Evolutionary conservation across 2,888 invertebrate species (phyloP).

Genomic region (Tineola bisselliella): DNA sequence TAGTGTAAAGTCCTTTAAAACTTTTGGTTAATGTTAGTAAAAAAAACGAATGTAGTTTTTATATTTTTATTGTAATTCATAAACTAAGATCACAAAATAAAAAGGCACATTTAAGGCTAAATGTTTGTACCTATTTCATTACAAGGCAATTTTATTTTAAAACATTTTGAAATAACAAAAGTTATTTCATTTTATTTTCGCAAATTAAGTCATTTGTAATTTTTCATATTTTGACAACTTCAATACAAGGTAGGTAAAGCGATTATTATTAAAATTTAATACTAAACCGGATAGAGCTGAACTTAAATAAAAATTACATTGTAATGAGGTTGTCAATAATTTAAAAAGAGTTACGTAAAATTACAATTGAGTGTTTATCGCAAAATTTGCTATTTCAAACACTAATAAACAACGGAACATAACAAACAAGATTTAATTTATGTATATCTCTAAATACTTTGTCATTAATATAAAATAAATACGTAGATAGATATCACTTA

Average conservation of each 20-base stretch:
- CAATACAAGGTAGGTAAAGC: background rate
- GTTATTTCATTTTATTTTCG: background rate
- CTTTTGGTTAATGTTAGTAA: conserved; percentile 15
- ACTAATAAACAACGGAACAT: too few species aligned
- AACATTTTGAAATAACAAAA: background rate
- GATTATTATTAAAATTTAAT: too few species aligned
- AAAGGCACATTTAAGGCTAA: conserved; percentile 5
- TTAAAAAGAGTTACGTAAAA: background rate
- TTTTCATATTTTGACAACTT: background rate
- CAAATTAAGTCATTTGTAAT: background rate
- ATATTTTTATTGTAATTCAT: background rate
- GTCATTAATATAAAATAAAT: too few species aligned
- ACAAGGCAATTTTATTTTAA: background rate
- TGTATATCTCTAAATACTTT: too few species aligned
- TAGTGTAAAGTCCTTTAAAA: conserved; percentile 21
- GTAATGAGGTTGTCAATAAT: background rate
- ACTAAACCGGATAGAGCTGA: background rate
- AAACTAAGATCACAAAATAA: conserved; percentile 10
- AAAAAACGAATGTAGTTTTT: conserved; percentile 15
- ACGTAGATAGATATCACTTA: too few species aligned
- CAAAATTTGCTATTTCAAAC: background rate
- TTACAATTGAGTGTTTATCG: background rate
- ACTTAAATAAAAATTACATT: background rate
- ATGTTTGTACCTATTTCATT: background rate
- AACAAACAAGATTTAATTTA: too few species aligned